These are phyloP conservation scores for Lucilia sericata DNA, from an alignment of 1,140 invertebrate species.

Conservation along the genomic window DNA sequence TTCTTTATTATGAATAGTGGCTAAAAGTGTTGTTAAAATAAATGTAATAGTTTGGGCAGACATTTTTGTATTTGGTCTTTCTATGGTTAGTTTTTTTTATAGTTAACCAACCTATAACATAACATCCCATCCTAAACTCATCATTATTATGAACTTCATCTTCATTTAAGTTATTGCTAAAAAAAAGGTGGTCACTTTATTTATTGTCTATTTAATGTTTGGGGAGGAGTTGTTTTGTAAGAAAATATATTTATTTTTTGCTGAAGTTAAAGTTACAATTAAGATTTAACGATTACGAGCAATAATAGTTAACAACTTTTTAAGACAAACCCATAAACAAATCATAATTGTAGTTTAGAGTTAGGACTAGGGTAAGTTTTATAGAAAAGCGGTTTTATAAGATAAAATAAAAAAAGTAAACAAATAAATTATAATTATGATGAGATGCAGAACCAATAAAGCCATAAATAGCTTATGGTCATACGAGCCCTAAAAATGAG, in stretches of 20 bases:
- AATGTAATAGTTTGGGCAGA: too few species aligned
- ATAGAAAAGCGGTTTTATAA: too few species aligned
- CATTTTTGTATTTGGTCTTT: not conserved
- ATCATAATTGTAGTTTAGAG: not conserved
- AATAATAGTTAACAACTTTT: conserved; percentile 3
- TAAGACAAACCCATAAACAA: not conserved
- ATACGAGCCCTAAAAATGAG: too few species aligned
- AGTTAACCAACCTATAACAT: not conserved
- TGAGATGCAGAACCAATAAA: too few species aligned
- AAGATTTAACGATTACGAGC: not conserved
- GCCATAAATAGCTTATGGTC: too few species aligned
- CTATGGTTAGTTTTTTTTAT: not conserved
- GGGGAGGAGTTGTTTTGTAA: not conserved
- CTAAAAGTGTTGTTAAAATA: too few species aligned
- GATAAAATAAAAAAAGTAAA: too few species aligned
- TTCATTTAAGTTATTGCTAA: not conserved
- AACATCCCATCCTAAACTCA: too few species aligned
- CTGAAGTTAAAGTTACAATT: not conserved
- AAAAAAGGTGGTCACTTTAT: not conserved
- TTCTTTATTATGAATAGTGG: too few species aligned
- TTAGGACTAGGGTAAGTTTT: too few species aligned
- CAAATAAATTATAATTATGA: too few species aligned
- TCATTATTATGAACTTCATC: not conserved
- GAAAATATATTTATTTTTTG: not conserved
- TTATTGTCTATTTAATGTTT: conserved; percentile 1